Evolutionary conservation across 2,797 vertebrate genomes (phyloP).

Genomic region (Tokudaia muenninki): DNA sequence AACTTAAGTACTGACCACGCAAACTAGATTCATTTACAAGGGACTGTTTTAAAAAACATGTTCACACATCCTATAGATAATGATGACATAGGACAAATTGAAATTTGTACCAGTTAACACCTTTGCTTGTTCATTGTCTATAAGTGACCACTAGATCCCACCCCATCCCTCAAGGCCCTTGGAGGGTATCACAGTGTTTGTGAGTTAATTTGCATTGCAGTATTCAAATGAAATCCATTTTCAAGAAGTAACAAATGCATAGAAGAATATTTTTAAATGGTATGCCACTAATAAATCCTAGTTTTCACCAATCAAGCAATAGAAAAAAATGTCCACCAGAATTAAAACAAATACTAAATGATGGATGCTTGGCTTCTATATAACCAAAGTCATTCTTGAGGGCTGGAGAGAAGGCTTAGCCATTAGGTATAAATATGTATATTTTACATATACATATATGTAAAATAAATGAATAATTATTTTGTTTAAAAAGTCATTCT

Average conservation of each 20-base stretch:
- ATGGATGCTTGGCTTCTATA: conserved; percentile 27
- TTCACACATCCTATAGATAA: conserved; percentile 23
- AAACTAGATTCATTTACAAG: conserved; percentile 36
- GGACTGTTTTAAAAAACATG: not conserved
- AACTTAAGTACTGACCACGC: not conserved
- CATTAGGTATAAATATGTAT: too few species aligned
- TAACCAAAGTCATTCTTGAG: not conserved
- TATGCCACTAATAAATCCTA: not conserved
- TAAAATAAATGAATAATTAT: too few species aligned
- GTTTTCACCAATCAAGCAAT: conserved; percentile 31
- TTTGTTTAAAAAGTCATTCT: not conserved
- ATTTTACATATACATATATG: too few species aligned
- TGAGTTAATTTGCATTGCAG: not conserved
- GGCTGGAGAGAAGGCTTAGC: not conserved
- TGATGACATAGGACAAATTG: not conserved
- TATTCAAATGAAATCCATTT: not conserved
- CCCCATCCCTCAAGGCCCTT: not conserved
- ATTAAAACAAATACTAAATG: not conserved
- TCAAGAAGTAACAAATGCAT: not conserved
- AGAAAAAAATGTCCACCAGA: conserved; percentile 56
- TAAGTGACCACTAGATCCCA: not conserved
- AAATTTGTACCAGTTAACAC: not conserved
- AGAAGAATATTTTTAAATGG: conserved; percentile 25
- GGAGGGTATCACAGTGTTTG: not conserved
- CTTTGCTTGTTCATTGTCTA: not conserved